Percentiles rank a stretch among this genome's conserved stretches.
Conservation (phyloP, 2,113 vertebrate species). For the Isurus oxyrinchus region DNA sequence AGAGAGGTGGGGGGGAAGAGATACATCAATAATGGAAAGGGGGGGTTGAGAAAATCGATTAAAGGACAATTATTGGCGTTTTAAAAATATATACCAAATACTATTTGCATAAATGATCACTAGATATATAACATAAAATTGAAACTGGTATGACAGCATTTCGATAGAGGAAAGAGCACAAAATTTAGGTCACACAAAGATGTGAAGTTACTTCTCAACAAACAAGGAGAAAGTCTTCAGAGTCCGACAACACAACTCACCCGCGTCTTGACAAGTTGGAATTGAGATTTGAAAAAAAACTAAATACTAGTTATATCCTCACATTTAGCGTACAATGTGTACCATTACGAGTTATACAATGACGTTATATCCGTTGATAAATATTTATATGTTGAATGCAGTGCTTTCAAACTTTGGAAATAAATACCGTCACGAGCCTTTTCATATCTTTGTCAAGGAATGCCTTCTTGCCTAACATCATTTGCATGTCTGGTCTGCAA, state of each 20-base stretch:
- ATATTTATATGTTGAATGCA: background rate
- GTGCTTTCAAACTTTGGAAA: conserved; percentile 14
- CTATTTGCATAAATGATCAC: background rate
- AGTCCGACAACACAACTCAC: conserved; percentile 8
- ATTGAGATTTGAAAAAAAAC: background rate
- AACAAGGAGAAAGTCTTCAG: background rate
- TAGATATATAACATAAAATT: background rate
- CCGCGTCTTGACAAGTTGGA: background rate
- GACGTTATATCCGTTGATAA: background rate
- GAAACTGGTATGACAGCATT: background rate
- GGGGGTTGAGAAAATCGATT: background rate
- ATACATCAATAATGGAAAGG: background rate
- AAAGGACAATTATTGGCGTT: background rate
- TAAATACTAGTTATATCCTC: background rate
- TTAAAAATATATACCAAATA: conserved; percentile 13
- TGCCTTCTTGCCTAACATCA: background rate
- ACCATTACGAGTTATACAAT: background rate
- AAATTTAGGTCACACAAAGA: background rate
- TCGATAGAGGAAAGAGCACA: background rate
- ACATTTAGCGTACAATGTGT: background rate
- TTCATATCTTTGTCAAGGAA: background rate
- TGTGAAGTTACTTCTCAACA: conserved; percentile 27
- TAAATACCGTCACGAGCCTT: background rate
- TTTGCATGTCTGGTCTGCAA: background rate
- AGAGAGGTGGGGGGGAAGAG: background rate